Base-by-base conservation (phyloP, 2,797 vertebrate genomes). In the Chelon auratus region DNA sequence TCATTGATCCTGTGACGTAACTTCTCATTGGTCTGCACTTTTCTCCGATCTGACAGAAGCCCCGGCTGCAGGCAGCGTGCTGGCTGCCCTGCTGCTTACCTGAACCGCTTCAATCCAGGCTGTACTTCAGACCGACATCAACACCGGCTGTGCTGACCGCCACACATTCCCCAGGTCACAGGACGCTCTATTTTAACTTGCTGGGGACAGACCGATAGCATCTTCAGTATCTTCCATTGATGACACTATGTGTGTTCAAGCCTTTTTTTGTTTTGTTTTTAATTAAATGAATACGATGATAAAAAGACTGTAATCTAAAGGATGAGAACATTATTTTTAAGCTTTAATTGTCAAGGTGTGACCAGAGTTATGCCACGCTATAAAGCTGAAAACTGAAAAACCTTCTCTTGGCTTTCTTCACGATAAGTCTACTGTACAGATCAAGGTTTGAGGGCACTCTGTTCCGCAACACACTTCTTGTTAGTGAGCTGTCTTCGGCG, bases 61-160 rank as follows among this genome's bases (percentile, higher is more conserved):
- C 60, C 13, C 71, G 11, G 20, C 51, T 77, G 50, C 85, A 76
- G 40, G 5, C 77, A 0, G 17, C 1, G 43, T 84, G 67, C 73
- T 90, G 86, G 86, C 80, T 75, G 72, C 85, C 87, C 0, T 87
- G 72, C 77, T 87, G 78, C 66, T 37, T 64, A 30, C 81, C 79
- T 2, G 60, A 84, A 81, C 80, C 71, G 6, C 62, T 79, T 45
- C 78, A 68, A 3, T 55, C 83, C 1, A 62, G 72, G 15, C 62
- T 71, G 52, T 61, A 45, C 69, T 62, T 85, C 61, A 57, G 56
- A 50, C 43, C 64, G 2, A 54, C 75, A 5, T 58, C 56, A 20
- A 9, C 74, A 0, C 36, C 80, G 6, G 0, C 56, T 33, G 0
- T 60, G 62, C 70, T 77, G 77, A 80, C 37, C 39, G n/a, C 13